phyloP scores from a whole-genome alignment of 2,888 invertebrate genomes.

The Crossocerus cetratus region DNA sequence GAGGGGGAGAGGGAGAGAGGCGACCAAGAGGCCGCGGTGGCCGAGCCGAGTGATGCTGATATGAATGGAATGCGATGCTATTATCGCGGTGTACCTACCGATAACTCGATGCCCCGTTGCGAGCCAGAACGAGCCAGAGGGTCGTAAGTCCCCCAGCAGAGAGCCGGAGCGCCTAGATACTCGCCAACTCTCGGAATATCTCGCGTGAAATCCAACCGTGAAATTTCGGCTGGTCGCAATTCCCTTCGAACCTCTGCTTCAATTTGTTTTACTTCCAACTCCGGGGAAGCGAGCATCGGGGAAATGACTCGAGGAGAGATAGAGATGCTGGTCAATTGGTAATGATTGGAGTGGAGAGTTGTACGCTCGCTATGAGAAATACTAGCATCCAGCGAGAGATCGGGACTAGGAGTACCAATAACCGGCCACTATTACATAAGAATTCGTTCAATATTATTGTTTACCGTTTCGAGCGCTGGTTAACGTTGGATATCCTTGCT shows the following conservation, averaged over 20 bases:
- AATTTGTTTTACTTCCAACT: too few species aligned
- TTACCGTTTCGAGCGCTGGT: neutral
- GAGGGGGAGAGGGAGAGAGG: constrained; percentile 27
- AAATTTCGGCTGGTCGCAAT: too few species aligned
- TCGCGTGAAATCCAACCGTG: too few species aligned
- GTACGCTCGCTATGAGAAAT: neutral
- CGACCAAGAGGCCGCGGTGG: constrained; percentile 31
- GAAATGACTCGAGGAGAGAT: too few species aligned
- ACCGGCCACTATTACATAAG: neutral
- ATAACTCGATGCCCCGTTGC: constrained; percentile 64
- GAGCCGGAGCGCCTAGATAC: neutral
- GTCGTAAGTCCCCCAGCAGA: constrained; percentile 45
- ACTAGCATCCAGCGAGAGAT: neutral
- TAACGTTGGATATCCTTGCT: neutral
- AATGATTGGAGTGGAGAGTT: neutral
- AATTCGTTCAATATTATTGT: constrained; percentile 16
- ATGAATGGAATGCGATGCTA: constrained; percentile 74
- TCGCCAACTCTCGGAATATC: too few species aligned
- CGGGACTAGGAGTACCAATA: neutral
- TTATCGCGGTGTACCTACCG: constrained; percentile 70
- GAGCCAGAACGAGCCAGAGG: constrained; percentile 43
- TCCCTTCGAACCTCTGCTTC: too few species aligned
- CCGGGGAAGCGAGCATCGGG: too few species aligned
- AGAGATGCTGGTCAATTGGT: neutral
- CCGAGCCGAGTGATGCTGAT: constrained; percentile 64